These are phyloP conservation scores for Leguminivora glycinivorella DNA, from an alignment of 1,140 invertebrate genomes.

Conservation along the genomic window DNA sequence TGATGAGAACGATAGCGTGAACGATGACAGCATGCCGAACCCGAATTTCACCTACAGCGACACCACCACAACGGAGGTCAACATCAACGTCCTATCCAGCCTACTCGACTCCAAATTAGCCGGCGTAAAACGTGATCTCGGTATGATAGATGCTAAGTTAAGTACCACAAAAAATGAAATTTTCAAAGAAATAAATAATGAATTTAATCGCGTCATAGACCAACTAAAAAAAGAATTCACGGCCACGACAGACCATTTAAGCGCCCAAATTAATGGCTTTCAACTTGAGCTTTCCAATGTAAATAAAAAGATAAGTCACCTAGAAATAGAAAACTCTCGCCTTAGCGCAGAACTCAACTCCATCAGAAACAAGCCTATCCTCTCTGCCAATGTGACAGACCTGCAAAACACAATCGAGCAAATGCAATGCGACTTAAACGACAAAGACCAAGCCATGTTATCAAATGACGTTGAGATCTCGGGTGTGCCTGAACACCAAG, in stretches of 20 bases:
- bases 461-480: conserved; percentile 23
- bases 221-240: neutral
- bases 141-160: neutral
- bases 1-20: neutral
- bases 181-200: neutral
- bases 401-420: neutral
- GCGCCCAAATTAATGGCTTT: neutral
- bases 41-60: neutral
- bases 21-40: neutral
- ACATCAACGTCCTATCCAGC: neutral
- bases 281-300: neutral
- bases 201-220: neutral
- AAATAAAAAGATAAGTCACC: neutral
- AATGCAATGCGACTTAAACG: neutral
- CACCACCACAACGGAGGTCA: neutral
- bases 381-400: neutral
- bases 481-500: conserved; percentile 20
- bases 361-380: neutral
- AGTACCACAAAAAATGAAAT: neutral
- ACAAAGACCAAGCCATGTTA: conserved; percentile 6
- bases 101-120: neutral
- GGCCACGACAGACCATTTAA: neutral
- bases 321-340: neutral
- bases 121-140: neutral
- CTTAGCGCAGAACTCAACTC: neutral